Conservation (phyloP, 2,113 vertebrate species). For the Phocoena sinus region DNA sequence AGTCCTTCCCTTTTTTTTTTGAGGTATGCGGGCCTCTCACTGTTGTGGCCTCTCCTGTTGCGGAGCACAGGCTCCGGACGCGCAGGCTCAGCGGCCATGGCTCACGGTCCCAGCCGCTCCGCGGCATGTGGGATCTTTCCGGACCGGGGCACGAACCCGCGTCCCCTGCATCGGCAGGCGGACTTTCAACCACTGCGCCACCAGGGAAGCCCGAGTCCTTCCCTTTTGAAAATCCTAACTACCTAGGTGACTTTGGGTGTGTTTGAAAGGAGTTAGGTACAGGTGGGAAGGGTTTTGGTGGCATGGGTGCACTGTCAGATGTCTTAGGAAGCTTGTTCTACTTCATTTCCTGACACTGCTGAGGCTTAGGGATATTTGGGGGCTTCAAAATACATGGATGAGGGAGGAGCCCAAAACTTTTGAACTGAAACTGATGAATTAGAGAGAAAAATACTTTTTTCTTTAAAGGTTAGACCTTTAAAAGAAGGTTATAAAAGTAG, state of each 20-base stretch:
- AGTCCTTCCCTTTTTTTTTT: background rate
- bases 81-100: too few species aligned
- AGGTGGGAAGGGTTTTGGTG: background rate
- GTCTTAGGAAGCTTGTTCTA: background rate
- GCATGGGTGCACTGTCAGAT: background rate
- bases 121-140: too few species aligned
- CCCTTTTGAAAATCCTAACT: slow-evolving; percentile 11
- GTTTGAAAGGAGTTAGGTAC: background rate
- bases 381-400: background rate
- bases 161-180: too few species aligned
- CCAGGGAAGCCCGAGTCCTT: background rate
- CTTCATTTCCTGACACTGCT: background rate
- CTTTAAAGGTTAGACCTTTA: background rate
- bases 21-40: too few species aligned
- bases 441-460: background rate
- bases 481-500: background rate
- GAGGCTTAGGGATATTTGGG: background rate
- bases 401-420: background rate
- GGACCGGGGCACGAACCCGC: accelerated
- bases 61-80: too few species aligned
- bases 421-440: background rate
- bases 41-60: too few species aligned
- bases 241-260: background rate
- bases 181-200: too few species aligned
- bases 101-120: too few species aligned